Evolutionary conservation across 2,888 invertebrate species (phyloP), one percentile per base, ranked within the genome.

Genomic region (Mesorhabditis spiculigera): DNA sequence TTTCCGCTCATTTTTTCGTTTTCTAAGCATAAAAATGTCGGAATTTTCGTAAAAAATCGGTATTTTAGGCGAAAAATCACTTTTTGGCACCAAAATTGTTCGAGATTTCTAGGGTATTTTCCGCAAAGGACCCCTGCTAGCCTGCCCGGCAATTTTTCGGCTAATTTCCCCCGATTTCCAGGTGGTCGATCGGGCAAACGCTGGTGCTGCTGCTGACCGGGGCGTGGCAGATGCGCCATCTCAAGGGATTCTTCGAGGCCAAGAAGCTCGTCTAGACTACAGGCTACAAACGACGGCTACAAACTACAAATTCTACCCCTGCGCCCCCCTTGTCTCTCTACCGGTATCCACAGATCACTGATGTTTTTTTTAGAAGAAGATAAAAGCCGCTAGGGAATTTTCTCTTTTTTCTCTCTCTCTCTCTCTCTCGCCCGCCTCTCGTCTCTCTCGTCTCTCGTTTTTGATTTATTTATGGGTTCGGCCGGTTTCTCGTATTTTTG

Each of bases 171-270:
- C 28, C 58, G 58, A 58, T 13, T 13, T 10, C 58, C 58, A 58
- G 58, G 58, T 28, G 28, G 28, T 28, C 28, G 28, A 28, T 13
- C 28, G 28, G 4, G 58, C 98, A 98, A 88, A 93, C 94, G 0
- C 89, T 91, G 68, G 93, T 98, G 63, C 90, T 98, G 10, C 89
- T 97, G 0, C 88, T 90, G 45, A 97, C 97, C 90, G 98, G 98
- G 16, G 92, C 94, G 79, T 98, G 97, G 97, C 98, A 98, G 88
- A 97, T 98, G 95, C 91, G 91, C 85, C 98, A 99, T 90, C 90
- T 98, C 79, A 97, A 97, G 90, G 93, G 93, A 85, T 98, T 98
- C 90, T 99, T 98, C 86, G 96, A 98, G 89, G 97, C 97, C 44
- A 98, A 98, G 89, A 99, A 98, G 90, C 90, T 98, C 86, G 95